Percentiles rank a stretch among this genome's conserved stretches.
These are phyloP conservation scores for Hucho hucho DNA, from an alignment of 2,113 vertebrate species.

Conservation along the genomic window DNA sequence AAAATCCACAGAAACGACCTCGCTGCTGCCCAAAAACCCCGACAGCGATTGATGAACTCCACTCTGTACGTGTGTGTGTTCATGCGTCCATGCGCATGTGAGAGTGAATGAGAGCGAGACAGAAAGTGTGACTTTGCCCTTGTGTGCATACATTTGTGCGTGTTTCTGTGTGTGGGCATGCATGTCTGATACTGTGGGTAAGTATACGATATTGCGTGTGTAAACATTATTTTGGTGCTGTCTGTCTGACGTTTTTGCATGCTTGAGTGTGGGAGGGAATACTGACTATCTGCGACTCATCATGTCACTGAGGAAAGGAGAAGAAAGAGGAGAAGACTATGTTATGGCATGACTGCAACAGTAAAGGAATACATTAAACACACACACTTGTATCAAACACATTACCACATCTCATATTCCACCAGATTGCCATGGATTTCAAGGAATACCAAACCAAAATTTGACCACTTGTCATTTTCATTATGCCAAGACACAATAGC, in stretches of 20 bases:
- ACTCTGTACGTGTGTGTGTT: not conserved
- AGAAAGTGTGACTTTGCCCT: not conserved
- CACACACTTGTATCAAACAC: too few relatives aligned
- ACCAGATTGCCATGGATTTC: too few relatives aligned
- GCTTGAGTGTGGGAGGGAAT: not conserved
- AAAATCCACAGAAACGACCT: constrained; percentile 27
- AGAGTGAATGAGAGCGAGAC: not conserved
- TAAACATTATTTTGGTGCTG: not conserved
- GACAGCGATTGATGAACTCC: constrained; percentile 6
- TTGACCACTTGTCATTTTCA: too few relatives aligned
- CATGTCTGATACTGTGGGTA: constrained; percentile 4
- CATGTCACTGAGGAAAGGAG: not conserved
- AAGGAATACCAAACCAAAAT: too few relatives aligned
- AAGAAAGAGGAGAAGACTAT: constrained; percentile 16
- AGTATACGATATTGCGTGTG: not conserved
- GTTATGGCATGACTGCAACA: not conserved
- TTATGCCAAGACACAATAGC: too few relatives aligned
- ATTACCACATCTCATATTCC: too few relatives aligned
- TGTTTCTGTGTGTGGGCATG: constrained; percentile 6
- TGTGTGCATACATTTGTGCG: constrained; percentile 4
- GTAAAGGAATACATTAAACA: too few relatives aligned
- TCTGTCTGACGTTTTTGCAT: not conserved
- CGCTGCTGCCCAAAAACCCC: constrained; percentile 15
- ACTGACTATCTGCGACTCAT: not conserved
- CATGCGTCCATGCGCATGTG: not conserved